Evolutionary conservation across 2,113 vertebrate genomes (phyloP).

Genomic region (Tenebrosternarchus preto): DNA sequence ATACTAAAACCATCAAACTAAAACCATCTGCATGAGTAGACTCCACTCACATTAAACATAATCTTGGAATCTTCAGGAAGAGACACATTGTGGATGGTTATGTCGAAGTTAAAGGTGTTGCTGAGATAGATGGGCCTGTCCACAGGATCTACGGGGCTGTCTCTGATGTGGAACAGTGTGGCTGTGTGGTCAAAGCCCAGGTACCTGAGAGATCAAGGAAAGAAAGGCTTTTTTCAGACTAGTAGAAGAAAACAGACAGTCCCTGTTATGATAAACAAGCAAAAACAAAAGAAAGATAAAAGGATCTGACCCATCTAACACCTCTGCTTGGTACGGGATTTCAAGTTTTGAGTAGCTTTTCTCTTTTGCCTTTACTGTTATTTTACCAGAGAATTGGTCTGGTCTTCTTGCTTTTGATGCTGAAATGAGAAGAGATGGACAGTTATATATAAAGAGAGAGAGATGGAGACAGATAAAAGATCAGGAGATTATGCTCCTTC

Average conservation of each 20-base stretch:
- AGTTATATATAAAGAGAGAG: too few relatives aligned
- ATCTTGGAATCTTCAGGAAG: constrained; percentile 89
- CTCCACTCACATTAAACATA: constrained; percentile 85
- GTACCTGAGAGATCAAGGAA: constrained; percentile 67
- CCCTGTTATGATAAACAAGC: background rate
- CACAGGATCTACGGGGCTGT: constrained; percentile 89
- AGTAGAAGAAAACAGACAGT: background rate
- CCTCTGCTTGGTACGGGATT: constrained; percentile 98
- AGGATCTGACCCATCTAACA: constrained; percentile 91
- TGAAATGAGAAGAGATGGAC: constrained; percentile 63
- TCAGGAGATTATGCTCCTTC: background rate
- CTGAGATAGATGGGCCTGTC: constrained; percentile 89
- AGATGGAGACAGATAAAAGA: too few relatives aligned
- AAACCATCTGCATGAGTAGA: background rate
- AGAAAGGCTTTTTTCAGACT: background rate
- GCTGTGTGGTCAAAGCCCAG: constrained; percentile 95
- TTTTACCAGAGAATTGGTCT: constrained; percentile 94
- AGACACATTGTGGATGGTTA: constrained; percentile 89
- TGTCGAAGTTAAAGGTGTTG: constrained; percentile 91
- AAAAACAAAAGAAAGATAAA: background rate
- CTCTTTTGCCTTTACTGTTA: constrained; percentile 98
- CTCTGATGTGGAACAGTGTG: constrained; percentile 94
- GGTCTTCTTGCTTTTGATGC: constrained; percentile 93
- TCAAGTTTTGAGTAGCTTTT: constrained; percentile 99
- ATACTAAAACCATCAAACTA: too few relatives aligned